Conservation (phyloP, 2,888 invertebrate species). For the Branchinecta sandiegonensis region DNA sequence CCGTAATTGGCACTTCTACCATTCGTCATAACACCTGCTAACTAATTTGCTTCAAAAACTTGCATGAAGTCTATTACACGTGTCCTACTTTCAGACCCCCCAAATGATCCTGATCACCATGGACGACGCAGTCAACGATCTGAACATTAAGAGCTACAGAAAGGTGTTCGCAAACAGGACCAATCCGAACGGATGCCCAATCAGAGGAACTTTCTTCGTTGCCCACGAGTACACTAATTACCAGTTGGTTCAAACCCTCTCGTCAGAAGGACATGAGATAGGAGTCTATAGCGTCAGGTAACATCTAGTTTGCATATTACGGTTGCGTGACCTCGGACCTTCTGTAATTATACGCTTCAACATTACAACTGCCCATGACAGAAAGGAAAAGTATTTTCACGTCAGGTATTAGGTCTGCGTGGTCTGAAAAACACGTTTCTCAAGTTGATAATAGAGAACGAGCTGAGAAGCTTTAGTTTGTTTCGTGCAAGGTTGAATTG, state of each 20-base stretch:
- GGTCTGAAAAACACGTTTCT: background rate
- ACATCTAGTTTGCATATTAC: conserved; percentile 22
- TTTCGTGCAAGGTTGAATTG: too few species aligned
- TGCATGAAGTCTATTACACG: too few species aligned
- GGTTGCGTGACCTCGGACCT: conserved; percentile 25
- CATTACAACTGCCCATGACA: too few species aligned
- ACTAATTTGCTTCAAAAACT: too few species aligned
- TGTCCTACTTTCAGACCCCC: conserved; percentile 50
- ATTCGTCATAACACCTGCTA: too few species aligned
- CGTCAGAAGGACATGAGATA: conserved; percentile 75
- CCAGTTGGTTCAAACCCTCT: conserved; percentile 74
- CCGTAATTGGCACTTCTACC: too few species aligned
- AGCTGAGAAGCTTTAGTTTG: too few species aligned
- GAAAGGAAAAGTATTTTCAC: background rate
- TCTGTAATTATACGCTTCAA: conserved; percentile 16
- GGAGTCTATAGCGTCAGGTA: conserved; percentile 46
- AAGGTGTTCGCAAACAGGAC: conserved; percentile 65
- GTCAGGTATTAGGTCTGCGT: background rate
- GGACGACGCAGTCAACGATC: conserved; percentile 81
- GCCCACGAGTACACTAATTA: conserved; percentile 83
- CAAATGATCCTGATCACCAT: conserved; percentile 86
- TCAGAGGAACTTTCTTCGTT: conserved; percentile 82
- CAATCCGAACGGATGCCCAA: conserved; percentile 77
- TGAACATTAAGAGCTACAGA: conserved; percentile 74
- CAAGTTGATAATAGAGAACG: too few species aligned